Conservation (phyloP, 2,888 invertebrate genomes). For the Geotrupes spiniger region DNA sequence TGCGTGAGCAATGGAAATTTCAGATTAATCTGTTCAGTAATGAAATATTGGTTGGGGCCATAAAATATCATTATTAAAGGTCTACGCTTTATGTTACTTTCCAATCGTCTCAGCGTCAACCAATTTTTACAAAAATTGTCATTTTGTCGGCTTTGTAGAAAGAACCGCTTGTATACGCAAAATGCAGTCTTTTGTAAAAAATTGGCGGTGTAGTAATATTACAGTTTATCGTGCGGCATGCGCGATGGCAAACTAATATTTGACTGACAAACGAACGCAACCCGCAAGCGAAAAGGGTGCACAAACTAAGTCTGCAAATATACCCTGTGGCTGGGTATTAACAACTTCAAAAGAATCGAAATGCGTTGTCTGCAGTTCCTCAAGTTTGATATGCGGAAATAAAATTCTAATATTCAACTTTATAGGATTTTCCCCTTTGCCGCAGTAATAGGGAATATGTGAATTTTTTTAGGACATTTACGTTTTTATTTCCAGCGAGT, state of each 20-base stretch:
- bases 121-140: too few species aligned
- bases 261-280: constrained; percentile 13
- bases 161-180: neutral
- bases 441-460: too few species aligned
- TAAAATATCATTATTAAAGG: too few species aligned
- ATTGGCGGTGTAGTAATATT: constrained; percentile 10
- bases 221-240: constrained; percentile 12
- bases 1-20: too few species aligned
- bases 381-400: constrained; percentile 8
- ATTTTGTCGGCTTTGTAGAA: too few species aligned
- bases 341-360: constrained; percentile 20
- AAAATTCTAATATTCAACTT: constrained; percentile 17
- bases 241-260: constrained; percentile 17
- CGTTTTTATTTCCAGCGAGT: too few species aligned
- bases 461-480: too few species aligned
- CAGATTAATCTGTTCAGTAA: too few species aligned
- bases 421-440: constrained; percentile 1
- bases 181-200: constrained; percentile 11
- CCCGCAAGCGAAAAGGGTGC: constrained; percentile 3
- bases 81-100: too few species aligned
- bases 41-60: too few species aligned
- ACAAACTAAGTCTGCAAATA: constrained; percentile 19
- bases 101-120: too few species aligned
- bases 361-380: constrained; percentile 11
- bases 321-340: constrained; percentile 14